phyloP scores from a whole-genome alignment of 2,888 invertebrate genomes.

The Byasa hedistus region DNA sequence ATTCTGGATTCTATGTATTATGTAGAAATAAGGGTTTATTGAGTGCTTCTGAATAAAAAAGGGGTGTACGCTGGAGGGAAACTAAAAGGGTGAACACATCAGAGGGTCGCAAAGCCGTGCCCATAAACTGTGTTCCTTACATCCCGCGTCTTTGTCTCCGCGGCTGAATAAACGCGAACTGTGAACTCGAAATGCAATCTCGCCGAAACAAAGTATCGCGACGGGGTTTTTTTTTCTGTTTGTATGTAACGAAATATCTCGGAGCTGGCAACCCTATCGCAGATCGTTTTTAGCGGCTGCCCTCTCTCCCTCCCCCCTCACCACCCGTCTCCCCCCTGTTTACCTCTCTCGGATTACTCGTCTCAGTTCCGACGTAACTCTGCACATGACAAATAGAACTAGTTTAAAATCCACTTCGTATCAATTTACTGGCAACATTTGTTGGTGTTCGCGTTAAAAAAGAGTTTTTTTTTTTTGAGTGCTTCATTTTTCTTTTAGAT shows the following conservation, averaged over 20 bases:
- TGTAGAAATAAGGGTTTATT: neutral
- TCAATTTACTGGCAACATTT: conserved; percentile 32
- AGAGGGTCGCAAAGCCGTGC: neutral
- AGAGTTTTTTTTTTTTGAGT: neutral
- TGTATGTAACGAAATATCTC: conserved; percentile 24
- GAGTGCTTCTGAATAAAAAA: neutral
- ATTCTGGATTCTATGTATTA: too few relatives aligned
- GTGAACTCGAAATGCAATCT: conserved; percentile 24
- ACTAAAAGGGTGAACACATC: neutral
- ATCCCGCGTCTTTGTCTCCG: conserved; percentile 11
- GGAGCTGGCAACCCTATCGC: conserved; percentile 13
- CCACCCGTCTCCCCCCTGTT: conserved; percentile 31
- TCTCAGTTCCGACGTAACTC: conserved; percentile 29
- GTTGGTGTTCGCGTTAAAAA: conserved; percentile 22
- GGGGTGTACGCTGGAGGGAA: neutral
- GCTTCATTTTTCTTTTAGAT: neutral
- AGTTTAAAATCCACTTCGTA: conserved; percentile 31
- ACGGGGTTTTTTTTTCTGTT: conserved; percentile 9
- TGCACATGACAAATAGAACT: conserved; percentile 30
- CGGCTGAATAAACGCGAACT: conserved; percentile 24
- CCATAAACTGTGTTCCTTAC: conserved; percentile 14
- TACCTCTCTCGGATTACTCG: conserved; percentile 39
- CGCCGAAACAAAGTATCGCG: conserved; percentile 24
- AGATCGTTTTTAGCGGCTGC: conserved; percentile 26
- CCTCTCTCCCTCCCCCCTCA: conserved; percentile 15